Evolutionary conservation across 1,140 invertebrate species (phyloP).

Genomic region (Drosophila gunungcola): DNA sequence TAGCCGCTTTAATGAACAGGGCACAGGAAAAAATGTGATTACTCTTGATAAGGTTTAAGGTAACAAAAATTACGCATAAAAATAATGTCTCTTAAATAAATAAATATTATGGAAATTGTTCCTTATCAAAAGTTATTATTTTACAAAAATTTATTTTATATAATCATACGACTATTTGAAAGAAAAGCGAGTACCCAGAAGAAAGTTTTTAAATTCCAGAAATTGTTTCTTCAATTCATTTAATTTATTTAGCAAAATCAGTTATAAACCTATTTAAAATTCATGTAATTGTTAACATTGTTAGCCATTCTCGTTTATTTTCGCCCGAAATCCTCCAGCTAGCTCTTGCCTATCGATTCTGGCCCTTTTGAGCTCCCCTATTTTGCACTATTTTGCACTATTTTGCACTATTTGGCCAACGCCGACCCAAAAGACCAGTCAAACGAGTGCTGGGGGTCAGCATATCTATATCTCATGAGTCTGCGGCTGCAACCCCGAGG

Average conservation of each 20-base stretch:
- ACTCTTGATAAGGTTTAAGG: neutral
- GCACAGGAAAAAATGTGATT: neutral
- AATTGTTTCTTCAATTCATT: too few species aligned
- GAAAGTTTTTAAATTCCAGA: too few species aligned
- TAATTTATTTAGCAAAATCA: too few species aligned
- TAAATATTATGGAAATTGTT: too few species aligned
- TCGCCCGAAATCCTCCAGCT: neutral
- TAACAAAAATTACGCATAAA: too few species aligned
- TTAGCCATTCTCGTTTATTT: neutral
- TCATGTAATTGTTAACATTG: neutral
- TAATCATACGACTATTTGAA: too few species aligned
- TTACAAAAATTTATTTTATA: too few species aligned
- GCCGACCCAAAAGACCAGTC: conserved; percentile 54
- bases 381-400: neutral
- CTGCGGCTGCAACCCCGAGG: conserved; percentile 51
- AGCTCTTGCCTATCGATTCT: conserved; percentile 10
- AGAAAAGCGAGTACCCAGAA: too few species aligned
- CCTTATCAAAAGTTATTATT: too few species aligned
- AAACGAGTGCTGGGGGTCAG: conserved; percentile 77
- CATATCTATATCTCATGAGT: conserved; percentile 73
- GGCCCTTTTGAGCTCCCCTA: neutral
- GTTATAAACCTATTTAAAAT: too few species aligned
- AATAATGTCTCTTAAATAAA: too few species aligned
- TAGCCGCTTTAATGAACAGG: conserved; percentile 51
- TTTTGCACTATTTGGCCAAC: neutral